Percentiles rank a stretch among this genome's conserved stretches.
Evolutionary conservation across 2,888 invertebrate genomes (phyloP).

Genomic region (Mesorhabditis belari): DNA sequence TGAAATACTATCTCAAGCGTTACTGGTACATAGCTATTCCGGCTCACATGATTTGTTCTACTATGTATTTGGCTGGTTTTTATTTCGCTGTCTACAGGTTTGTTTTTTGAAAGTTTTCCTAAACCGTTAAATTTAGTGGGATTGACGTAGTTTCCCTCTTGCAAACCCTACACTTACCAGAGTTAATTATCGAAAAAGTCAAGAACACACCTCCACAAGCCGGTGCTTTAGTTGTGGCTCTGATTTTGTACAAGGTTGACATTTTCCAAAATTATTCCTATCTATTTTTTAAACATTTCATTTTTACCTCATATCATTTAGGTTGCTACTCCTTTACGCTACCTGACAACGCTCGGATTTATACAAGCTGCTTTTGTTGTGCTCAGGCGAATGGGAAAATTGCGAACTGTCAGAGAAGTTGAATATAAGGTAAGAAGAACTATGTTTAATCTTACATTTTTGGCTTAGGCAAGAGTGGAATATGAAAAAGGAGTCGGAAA

Average conservation of each 20-base stretch:
- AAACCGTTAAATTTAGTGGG: too few species aligned
- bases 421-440: slow-evolving; percentile 29
- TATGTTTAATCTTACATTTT: neutral
- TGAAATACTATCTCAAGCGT: slow-evolving; percentile 50
- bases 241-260: slow-evolving; percentile 80
- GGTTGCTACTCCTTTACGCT: slow-evolving; percentile 49
- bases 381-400: slow-evolving; percentile 37
- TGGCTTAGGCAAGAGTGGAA: slow-evolving; percentile 26
- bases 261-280: neutral
- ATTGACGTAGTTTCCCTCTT: slow-evolving; percentile 77
- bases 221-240: slow-evolving; percentile 81
- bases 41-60: slow-evolving; percentile 81
- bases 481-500: slow-evolving; percentile 26
- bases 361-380: slow-evolving; percentile 40
- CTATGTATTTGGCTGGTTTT: slow-evolving; percentile 79
- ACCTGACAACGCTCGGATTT: slow-evolving; percentile 42
- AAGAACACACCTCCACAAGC: slow-evolving; percentile 57
- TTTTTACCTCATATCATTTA: slow-evolving; percentile 13
- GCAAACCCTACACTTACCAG: slow-evolving; percentile 72
- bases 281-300: neutral
- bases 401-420: slow-evolving; percentile 37
- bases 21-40: slow-evolving; percentile 94
- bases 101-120: slow-evolving; percentile 9
- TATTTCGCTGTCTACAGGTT: slow-evolving; percentile 58
- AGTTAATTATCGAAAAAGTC: slow-evolving; percentile 70